A percentile compares a stretch with the other conserved stretches of the same genome.
Evolutionary conservation across 2,888 invertebrate genomes (phyloP).

Genomic region (Heliconius sara): DNA sequence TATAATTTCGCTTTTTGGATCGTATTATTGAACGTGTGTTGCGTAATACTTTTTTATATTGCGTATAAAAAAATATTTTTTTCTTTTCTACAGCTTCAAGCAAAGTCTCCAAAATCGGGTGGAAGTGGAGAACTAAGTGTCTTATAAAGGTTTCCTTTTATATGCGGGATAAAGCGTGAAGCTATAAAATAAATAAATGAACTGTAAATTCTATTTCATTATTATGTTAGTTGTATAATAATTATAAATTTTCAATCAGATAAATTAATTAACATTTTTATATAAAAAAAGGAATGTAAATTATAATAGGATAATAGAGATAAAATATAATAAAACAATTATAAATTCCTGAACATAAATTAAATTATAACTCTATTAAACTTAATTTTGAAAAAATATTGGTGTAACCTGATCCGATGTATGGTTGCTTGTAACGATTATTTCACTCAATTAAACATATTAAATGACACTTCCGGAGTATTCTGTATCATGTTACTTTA

Average conservation of each 20-base stretch:
- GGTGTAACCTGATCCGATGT: background rate
- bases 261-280: no score
- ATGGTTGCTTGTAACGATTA: slow-evolving; percentile 18
- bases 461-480: slow-evolving; percentile 17
- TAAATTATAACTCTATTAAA: background rate
- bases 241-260: no score
- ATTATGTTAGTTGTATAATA: no score
- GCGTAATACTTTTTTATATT: background rate
- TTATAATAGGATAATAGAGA: no score
- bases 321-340: background rate
- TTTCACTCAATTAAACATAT: slow-evolving; percentile 24
- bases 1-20: background rate
- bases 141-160: background rate
- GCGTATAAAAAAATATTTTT: no score
- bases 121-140: background rate
- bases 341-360: background rate
- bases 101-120: background rate
- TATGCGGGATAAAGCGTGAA: no score
- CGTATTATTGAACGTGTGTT: background rate
- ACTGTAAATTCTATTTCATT: no score
- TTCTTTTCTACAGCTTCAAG: background rate
- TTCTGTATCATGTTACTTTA: slow-evolving; percentile 5
- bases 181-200: no score
- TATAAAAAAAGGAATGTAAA: no score
- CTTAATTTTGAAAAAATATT: background rate